phyloP scores from a whole-genome alignment of 2,797 vertebrate genomes.

The Momotus momota region DNA sequence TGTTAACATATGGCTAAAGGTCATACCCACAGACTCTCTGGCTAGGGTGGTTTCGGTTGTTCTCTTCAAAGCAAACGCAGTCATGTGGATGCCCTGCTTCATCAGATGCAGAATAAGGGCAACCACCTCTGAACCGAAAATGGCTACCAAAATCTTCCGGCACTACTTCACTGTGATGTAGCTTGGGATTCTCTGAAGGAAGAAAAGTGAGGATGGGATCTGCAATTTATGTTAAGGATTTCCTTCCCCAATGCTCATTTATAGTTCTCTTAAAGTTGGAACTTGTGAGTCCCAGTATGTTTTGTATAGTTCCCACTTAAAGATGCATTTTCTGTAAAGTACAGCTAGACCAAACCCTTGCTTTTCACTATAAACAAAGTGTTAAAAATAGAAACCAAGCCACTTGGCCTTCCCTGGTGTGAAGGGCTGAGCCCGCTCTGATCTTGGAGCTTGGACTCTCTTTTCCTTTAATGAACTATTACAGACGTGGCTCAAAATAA shows the following conservation, averaged over 20 bases:
- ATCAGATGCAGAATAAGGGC: background rate
- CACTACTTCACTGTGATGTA: background rate
- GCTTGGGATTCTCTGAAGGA: background rate
- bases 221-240: background rate
- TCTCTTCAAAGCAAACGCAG: background rate
- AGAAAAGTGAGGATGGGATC: background rate
- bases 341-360: background rate
- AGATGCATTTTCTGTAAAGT: background rate
- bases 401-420: background rate
- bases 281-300: background rate
- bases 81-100: background rate
- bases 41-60: background rate
- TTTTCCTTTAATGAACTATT: background rate
- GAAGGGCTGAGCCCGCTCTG: background rate
- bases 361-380: background rate
- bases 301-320: background rate
- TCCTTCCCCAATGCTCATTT: background rate
- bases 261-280: background rate
- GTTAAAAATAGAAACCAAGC: constrained; percentile 14
- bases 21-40: background rate
- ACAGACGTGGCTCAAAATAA: background rate
- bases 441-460: background rate
- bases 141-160: background rate
- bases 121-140: background rate
- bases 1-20: constrained; percentile 22